These are phyloP conservation scores for Orbicella faveolata DNA, from an alignment of 64 coral and sea anemone genomes.

Conservation along the genomic window DNA sequence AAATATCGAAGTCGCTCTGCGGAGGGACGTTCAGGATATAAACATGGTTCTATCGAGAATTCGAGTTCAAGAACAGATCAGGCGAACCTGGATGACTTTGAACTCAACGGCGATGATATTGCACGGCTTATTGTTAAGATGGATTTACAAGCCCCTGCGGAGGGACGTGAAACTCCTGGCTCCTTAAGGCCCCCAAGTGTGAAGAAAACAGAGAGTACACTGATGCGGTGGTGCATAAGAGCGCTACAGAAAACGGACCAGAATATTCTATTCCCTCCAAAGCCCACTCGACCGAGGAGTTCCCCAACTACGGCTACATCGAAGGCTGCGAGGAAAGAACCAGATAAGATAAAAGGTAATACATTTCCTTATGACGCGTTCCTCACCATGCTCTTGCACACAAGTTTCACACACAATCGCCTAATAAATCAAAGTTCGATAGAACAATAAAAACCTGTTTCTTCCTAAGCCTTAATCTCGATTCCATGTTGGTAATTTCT, in stretches of 20 bases:
- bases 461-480: too few relatives aligned
- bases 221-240: slow-evolving; percentile 49
- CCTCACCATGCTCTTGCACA: too few relatives aligned
- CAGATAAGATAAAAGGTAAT: neutral
- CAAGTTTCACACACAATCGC: too few relatives aligned
- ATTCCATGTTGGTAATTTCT: too few relatives aligned
- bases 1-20: neutral
- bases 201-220: slow-evolving; percentile 15
- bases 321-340: neutral
- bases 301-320: slow-evolving; percentile 19
- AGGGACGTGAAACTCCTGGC: neutral
- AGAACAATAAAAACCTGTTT: too few relatives aligned
- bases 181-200: slow-evolving; percentile 15
- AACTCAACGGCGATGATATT: neutral
- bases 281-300: slow-evolving; percentile 46
- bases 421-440: too few relatives aligned
- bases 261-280: slow-evolving; percentile 44
- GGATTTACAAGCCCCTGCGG: neutral
- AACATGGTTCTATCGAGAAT: neutral
- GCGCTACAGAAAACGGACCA: slow-evolving; percentile 38
- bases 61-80: neutral
- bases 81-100: neutral
- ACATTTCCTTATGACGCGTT: neutral
- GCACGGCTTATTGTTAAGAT: neutral
- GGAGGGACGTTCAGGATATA: neutral